Evolutionary conservation across 92 coral and sea anemone species (phyloP), one percentile per base, ranked within the genome.

Genomic region (Chrysogorgia sp.): DNA sequence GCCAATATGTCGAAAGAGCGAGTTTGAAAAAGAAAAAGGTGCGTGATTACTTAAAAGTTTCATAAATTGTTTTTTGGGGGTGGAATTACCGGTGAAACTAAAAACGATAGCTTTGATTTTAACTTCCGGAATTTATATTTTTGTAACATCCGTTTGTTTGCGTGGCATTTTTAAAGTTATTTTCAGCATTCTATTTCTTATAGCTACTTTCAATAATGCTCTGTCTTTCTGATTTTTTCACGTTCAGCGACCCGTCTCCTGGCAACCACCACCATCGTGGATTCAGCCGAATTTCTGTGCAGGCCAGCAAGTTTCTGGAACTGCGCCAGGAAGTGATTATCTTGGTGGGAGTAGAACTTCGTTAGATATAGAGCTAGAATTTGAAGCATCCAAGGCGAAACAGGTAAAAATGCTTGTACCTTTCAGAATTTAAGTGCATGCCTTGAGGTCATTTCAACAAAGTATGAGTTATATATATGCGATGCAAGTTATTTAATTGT

Each of bases 221-320:
- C 34, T 34, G 6, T 23, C 49, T 40, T 29, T 45, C 65, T 29
- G 21, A 35, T 61, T 13, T 55, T 43, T 21, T 13, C 7, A 23
- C 31, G 3, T 4, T 52, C 92, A 92, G 90, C 93, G 98, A 33
- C 98, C 98, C 0, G 92, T 94, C 70, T 94, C 98, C n/a, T 94
- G 98, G 98, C 98, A 94, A 81, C 97, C 90, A n/a, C 79, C 79
- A 22, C 79, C 79, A 34, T 72, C 79, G 23, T 72, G 79, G 79
- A 76, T 91, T 12, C 96, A 89, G 62, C 64, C 81, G 4, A 52
- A 58, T 40, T 81, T 80, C 48, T 70, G 15, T 2, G 32, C 79
- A 32, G 33, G 21, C 25, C 79, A 72, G 35, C 77, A 71, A 43
- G 5, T 52, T 24, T 52, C 59, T 17, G 63, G 63, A 50, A 34